Evolutionary conservation across 2,797 vertebrate genomes (phyloP), one percentile per base, ranked within the genome.

Genomic region (Numenius phaeopus): DNA sequence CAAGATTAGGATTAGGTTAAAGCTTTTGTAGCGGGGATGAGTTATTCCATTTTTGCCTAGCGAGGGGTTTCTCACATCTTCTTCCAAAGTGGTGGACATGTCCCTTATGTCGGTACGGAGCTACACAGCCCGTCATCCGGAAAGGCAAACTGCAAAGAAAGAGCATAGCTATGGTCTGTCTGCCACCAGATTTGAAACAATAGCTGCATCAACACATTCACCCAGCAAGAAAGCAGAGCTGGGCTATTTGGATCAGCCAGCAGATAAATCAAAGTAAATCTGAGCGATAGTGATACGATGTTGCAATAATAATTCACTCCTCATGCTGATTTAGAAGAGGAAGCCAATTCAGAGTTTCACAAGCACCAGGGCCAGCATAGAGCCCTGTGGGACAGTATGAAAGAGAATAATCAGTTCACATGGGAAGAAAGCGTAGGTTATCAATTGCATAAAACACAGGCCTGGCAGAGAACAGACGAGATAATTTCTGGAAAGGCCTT

Each of bases 241-340:
- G 87, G 70, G 71, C 92, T 92, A 30, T 52, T 94, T 87, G 92
- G 85, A 94, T 91, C 76, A 83, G 79, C 55, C 82, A 79, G 82
- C 62, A 91, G 93, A 94, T 94, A 97, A 97, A 96, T 96, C 94
- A 96, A 81, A 95, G 94, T 58, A 94, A 90, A 91, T 90, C 89
- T 91, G 87, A 95, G 92, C 2, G 84, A 96, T 95, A 97, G 87
- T 61, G 95, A 90, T 94, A 81, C 42, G 92, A 87, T 94, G 89
- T 95, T 94, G 94, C 91, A 97, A 97, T 91, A 96, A 83, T 95
- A 97, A 96, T 95, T 94, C 87, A 14, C 84, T 97, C 89, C 95
- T 97, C 91, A 94, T 97, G 95, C 77, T 94, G 89, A 81, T 91
- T 93, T 86, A 70, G 95, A 94, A 96, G 49, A 81, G 34, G 79